These are phyloP conservation scores for Anhinga rufa DNA, from an alignment of 2,113 vertebrate species.

Conservation along the genomic window DNA sequence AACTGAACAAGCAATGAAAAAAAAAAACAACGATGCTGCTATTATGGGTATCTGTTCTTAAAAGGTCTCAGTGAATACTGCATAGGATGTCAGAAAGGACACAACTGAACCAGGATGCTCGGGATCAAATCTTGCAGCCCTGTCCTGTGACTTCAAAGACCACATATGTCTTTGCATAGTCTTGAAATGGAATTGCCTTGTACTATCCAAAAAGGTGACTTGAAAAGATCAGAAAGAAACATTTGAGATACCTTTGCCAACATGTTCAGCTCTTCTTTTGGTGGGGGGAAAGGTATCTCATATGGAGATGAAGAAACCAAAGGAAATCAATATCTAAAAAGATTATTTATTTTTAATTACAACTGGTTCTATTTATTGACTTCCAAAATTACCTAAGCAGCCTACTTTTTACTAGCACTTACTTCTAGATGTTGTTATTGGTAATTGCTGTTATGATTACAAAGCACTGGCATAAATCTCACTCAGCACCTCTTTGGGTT, in stretches of 20 bases:
- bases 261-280: neutral
- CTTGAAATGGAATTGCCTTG: neutral
- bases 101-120: neutral
- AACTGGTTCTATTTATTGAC: neutral
- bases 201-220: neutral
- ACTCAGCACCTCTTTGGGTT: neutral
- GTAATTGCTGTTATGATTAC: neutral
- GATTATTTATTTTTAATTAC: neutral
- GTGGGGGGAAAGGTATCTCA: neutral
- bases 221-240: neutral
- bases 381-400: slow-evolving; percentile 13
- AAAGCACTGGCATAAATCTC: neutral
- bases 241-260: neutral
- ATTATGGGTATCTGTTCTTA: neutral
- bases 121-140: neutral
- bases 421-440: neutral
- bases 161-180: neutral
- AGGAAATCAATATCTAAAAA: neutral
- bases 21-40: neutral
- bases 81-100: neutral
- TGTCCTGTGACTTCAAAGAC: neutral
- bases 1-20: neutral
- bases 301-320: neutral
- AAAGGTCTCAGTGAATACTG: neutral
- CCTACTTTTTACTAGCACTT: neutral